Percentiles rank a stretch among this genome's conserved stretches.
These are phyloP conservation scores for Troilus luridus DNA, from an alignment of 2,888 invertebrate species.

Conservation along the genomic window DNA sequence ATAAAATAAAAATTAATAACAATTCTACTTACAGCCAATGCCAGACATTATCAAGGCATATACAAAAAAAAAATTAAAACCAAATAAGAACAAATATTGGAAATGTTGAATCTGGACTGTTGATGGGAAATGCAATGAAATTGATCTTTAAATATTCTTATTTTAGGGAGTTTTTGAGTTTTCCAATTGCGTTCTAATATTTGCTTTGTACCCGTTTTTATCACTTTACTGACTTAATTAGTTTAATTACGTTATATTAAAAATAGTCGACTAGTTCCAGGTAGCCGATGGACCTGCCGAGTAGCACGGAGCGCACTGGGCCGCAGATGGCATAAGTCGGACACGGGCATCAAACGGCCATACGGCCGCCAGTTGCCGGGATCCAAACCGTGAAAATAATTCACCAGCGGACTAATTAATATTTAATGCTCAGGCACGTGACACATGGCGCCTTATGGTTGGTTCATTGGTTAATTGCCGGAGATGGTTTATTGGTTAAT, in stretches of 20 bases:
- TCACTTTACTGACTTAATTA: background rate
- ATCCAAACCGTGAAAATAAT: conserved; percentile 43
- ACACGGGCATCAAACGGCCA: background rate
- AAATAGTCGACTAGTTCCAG: background rate
- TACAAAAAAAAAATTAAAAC: no score
- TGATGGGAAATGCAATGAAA: no score
- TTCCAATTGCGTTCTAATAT: no score
- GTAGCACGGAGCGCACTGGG: background rate
- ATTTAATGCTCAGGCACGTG: conserved; percentile 29
- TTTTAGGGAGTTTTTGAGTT: no score
- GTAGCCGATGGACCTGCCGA: background rate
- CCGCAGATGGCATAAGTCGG: background rate
- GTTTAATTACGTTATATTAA: background rate
- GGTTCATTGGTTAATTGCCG: conserved; percentile 33
- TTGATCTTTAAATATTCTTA: no score
- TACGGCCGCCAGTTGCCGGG: conserved; percentile 39
- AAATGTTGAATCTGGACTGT: no score
- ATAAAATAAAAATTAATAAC: no score
- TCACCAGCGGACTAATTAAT: conserved; percentile 36
- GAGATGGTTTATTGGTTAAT: background rate
- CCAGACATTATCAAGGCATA: no score
- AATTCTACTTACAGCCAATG: no score
- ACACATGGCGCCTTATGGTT: conserved; percentile 39
- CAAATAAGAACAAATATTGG: no score
- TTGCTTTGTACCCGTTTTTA: no score